Evolutionary conservation across 1,140 invertebrate species (phyloP).

Genomic region (Drosophila orosa): DNA sequence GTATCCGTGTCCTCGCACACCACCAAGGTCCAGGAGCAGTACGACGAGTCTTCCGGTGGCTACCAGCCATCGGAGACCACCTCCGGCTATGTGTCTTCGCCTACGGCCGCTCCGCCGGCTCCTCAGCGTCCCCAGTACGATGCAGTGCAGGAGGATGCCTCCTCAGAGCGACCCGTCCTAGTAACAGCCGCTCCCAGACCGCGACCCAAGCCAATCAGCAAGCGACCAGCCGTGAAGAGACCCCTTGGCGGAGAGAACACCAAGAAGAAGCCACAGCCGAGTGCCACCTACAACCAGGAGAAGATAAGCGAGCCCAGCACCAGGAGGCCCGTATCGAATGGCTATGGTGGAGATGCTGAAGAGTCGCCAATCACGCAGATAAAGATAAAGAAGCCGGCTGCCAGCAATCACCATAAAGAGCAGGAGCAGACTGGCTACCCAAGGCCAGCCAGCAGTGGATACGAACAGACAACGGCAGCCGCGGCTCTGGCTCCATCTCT

Average conservation of each 20-base stretch:
- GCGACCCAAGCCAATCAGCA: slow-evolving; percentile 57
- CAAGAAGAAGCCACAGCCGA: slow-evolving; percentile 41
- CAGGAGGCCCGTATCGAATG: slow-evolving; percentile 28
- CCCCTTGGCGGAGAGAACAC: slow-evolving; percentile 37
- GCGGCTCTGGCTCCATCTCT: slow-evolving; percentile 8
- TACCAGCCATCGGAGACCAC: slow-evolving; percentile 57
- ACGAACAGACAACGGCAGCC: slow-evolving; percentile 27
- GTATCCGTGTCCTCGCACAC: slow-evolving; percentile 79
- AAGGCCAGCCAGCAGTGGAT: slow-evolving; percentile 13
- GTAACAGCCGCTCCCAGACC: slow-evolving; percentile 67
- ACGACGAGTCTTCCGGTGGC: slow-evolving; percentile 37
- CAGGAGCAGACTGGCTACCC: slow-evolving; percentile 31
- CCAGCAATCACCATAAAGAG: slow-evolving; percentile 32
- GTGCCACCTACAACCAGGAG: slow-evolving; percentile 42
- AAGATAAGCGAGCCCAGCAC: slow-evolving; percentile 24
- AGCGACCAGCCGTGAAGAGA: slow-evolving; percentile 42
- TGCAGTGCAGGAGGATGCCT: slow-evolving; percentile 13
- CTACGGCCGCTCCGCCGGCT: slow-evolving; percentile 19
- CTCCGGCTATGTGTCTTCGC: slow-evolving; percentile 35
- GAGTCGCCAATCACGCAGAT: slow-evolving; percentile 61
- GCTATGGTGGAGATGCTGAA: slow-evolving; percentile 16
- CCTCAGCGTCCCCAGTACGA: slow-evolving; percentile 63
- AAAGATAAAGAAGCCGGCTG: slow-evolving; percentile 56
- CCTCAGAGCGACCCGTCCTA: slow-evolving; percentile 59
- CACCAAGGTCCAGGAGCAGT: slow-evolving; percentile 73